These are phyloP conservation scores for Xenotilapia caudafasciata DNA, from an alignment of 2,113 vertebrate species.

Conservation along the genomic window DNA sequence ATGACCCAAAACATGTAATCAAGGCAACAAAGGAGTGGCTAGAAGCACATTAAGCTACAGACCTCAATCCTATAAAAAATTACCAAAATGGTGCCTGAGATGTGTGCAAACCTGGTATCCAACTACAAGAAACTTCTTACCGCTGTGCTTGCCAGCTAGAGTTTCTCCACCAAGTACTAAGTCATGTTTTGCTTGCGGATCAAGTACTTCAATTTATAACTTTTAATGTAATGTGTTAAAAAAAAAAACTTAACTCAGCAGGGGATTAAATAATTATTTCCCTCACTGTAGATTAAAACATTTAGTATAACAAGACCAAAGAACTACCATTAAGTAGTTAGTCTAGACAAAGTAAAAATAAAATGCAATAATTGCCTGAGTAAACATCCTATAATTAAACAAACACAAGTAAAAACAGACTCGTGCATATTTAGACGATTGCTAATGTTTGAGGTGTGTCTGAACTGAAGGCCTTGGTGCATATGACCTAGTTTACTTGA, in stretches of 20 bases:
- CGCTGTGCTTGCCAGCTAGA: neutral
- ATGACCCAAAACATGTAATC: neutral
- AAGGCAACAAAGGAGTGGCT: neutral
- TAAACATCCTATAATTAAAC: neutral
- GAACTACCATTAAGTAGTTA: neutral
- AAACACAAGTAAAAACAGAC: neutral
- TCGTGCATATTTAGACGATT: neutral
- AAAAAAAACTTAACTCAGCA: neutral
- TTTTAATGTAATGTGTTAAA: neutral
- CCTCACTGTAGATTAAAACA: neutral
- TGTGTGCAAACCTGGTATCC: neutral
- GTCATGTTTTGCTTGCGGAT: neutral
- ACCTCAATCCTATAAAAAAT: neutral
- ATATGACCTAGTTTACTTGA: constrained; percentile 41
- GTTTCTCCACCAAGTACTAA: neutral
- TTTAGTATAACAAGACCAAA: neutral
- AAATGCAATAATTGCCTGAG: neutral
- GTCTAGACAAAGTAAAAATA: neutral
- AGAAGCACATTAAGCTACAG: neutral
- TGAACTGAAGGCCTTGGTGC: neutral
- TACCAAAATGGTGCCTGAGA: neutral
- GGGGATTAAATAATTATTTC: neutral
- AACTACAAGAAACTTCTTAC: neutral
- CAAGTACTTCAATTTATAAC: neutral
- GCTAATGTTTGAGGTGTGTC: neutral